Evolutionary conservation across 2,797 vertebrate species (phyloP), one percentile per base, ranked within the genome.

Genomic region (Spinibarbus caldwelli): DNA sequence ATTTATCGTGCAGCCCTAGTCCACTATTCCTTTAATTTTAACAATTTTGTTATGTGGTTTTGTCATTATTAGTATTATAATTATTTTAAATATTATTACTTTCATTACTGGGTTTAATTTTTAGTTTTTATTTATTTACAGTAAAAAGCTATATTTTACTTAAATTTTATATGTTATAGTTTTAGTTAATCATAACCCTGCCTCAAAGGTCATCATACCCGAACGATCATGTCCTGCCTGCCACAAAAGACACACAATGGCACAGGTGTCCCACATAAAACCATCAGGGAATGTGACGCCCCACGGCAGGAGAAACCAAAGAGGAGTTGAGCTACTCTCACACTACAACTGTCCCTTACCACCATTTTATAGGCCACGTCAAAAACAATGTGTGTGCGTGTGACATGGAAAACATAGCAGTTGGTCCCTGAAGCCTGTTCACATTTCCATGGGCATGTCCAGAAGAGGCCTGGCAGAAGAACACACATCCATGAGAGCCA

Each of bases 391-490:
- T 59, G 76, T 59, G 70, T 47, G 57, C 47, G 59, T 36, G 36
- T 15, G 43, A 77, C 19, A 70, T 36, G 72, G 62, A 81, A 76
- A 80, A 77, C 45, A 68, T 12, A 72, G 76, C 64, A 66, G 73
- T 67, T 73, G 76, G 66, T 31, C 77, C 77, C 36, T 57, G 31
- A 72, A 62, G 71, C 45, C 64, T 31, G 34, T 68, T 70, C 49
- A 66, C 54, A 83, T 62, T 77, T 75, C 84, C 84, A 75, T 43
- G 19, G 80, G 83, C 73, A 79, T 78, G 54, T 83, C 26, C 81
- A 87, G 54, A 80, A 79, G 76, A 79, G 57, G 31, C 67, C 82
- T 87, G 86, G 86, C 86, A 84, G 57, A 70, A 47, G 67, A 71
- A 72, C 83, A 79, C 75, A 71, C 64, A 84, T 84, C 36, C 47